Base-by-base conservation (phyloP, 1,140 invertebrate genomes). In the fruit fly (Drosophila melanogaster) region DNA sequence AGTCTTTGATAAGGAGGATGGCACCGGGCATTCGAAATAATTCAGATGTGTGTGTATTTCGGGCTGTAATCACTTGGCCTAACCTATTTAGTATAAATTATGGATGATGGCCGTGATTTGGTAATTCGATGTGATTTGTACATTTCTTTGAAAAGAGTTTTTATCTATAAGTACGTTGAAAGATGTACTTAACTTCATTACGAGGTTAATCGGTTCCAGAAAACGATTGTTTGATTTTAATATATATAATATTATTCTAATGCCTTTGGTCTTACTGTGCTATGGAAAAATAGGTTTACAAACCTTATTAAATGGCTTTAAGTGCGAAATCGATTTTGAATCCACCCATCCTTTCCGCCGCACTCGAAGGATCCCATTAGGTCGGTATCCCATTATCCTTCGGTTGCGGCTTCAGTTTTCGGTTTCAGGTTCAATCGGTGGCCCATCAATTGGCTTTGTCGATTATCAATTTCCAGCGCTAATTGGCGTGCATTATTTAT, bases 401-500 rank as follows among this genome's bases (percentile, higher is more conserved):
- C 35, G n/a, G 17, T 1, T 40, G 37, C 10, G 37, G 44, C 43
- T 56, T 55, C 35, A 4, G 19, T 19, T 19, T 19, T 19, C 19
- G 2, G 35, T 69, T 56, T 56, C 47, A 38, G 11, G 15, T 17
- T 55, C 19, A 30, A 1, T 11, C 10, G 17, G 33, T 35, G 67
- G 51, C 40, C 40, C 50, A 58, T 53, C 50, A 77, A 78, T 78
- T 78, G 71, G 38, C 44, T 56, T 55, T 44, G 53, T 37, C 53
- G 47, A 74, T 78, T 74, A 86, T 78, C 78, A 76, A 72, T 78
- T 81, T 78, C 43, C 61, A 72, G 57, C 61, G 60, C 43, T 86
- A 86, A 86, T 86, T 86, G 67, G 47, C 60, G 51, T 58, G 38
- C 50, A 86, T 85, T 86, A 85, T 81, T 86, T 86, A 81, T 86